Base-by-base conservation (phyloP, 2,797 vertebrate species). In the Botia almorhae region DNA sequence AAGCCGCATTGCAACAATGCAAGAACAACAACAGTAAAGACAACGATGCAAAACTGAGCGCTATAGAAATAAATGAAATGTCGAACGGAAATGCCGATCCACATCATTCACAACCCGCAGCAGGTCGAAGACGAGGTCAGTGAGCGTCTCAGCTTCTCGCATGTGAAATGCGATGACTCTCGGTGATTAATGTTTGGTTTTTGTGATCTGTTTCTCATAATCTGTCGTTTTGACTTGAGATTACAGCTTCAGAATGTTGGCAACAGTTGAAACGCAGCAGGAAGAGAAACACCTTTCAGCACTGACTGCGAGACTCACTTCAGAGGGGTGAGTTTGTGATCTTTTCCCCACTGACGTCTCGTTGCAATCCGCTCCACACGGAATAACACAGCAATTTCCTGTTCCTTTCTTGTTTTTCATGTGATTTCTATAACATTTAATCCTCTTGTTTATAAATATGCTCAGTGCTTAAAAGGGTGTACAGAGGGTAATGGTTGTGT, bases 101-200 rank as follows among this genome's bases (percentile, higher is more conserved):
- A 4, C 12, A 7, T 29, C 60, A 2, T 33, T 5, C 19, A 4
- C 12, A 7, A 16, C 60, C 26, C 13, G 26, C 60, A 26, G 60
- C 60, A 63, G 26, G 58, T 16, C 58, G 23, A 29, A n/a, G 60
- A 63, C 26, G 26, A 14, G 23, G 23, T 63, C 60, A 46, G 36
- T 8, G 51, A n/a, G 16, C 51, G 14, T 16, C 51, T 53, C 46
- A 71, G 60, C 81, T 69, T 39, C 65, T 76, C 29, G 79, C 69
- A 75, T 51, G 51, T 75, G 60, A 90, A 91, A 90, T 72, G 88
- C 86, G 89, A 90, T 90, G 91, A 92, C 87, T 92, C 91, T 88
- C 90, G 88, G 88, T 92, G 91, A 93, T 93, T 93, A 88, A 90
- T 94, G 92, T 94, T 94, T 93, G 93, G 90, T 89, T 92, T 92